A percentile compares a stretch with the other conserved stretches of the same genome.
Evolutionary conservation across 2,113 vertebrate species (phyloP).

Genomic region (Muscicapa adusta): DNA sequence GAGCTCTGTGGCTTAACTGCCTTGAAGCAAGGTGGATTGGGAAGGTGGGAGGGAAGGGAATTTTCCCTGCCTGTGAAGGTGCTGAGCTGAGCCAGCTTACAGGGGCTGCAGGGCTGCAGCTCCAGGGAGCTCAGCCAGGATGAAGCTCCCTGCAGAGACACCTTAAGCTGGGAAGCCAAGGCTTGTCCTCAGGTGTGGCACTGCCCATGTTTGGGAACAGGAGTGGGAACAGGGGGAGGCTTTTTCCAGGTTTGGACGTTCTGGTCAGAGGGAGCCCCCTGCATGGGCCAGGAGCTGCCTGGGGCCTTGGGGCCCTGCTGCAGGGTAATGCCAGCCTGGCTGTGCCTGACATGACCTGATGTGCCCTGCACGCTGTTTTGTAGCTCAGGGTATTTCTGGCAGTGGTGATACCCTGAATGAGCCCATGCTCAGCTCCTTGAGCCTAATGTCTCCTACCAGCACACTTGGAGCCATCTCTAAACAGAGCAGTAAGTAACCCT

Average conservation of each 20-base stretch:
- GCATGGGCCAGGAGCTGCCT: background rate
- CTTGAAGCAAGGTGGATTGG: fast-evolving
- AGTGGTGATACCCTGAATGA: background rate
- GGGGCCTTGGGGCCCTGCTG: background rate
- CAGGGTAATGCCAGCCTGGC: fast-evolving
- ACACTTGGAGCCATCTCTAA: background rate
- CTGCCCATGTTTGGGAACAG: background rate
- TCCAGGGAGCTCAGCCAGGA: background rate
- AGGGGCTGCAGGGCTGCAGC: fast-evolving
- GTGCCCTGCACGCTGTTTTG: background rate
- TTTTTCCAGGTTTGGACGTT: background rate
- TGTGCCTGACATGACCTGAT: background rate
- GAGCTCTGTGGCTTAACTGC: background rate
- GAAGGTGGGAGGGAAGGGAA: fast-evolving
- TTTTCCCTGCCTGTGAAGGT: fast-evolving
- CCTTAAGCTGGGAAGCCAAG: background rate
- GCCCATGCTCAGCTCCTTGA: background rate
- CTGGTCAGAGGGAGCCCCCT: background rate
- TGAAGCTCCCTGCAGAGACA: background rate
- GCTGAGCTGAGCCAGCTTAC: background rate
- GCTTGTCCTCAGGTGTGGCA: background rate
- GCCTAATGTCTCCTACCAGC: background rate
- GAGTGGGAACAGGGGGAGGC: fast-evolving
- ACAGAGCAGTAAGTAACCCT: background rate
- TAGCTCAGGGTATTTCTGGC: background rate